Percentiles rank a stretch among this genome's conserved stretches.
These are phyloP conservation scores for Telmatochromis sp. DNA, from an alignment of 2,113 vertebrate species.

Conservation along the genomic window DNA sequence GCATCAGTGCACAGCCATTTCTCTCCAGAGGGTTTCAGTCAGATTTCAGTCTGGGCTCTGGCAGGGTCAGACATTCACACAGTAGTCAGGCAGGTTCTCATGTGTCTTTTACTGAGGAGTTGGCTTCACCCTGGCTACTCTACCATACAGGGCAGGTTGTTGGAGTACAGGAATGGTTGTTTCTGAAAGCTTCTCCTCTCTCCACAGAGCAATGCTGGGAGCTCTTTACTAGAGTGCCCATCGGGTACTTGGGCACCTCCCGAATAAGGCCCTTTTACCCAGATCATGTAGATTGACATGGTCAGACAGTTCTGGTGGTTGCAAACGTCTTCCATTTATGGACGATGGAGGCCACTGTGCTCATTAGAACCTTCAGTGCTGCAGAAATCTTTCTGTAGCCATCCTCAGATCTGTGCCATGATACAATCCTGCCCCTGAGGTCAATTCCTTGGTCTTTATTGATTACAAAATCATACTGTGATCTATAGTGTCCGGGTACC, in stretches of 20 bases:
- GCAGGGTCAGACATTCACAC: not conserved
- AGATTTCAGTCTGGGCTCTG: not conserved
- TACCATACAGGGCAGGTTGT: not conserved
- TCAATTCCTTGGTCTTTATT: not conserved
- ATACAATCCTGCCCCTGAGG: not conserved
- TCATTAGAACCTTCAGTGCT: not conserved
- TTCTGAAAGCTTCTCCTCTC: not conserved
- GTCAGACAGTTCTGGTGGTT: not conserved
- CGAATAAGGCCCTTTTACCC: not conserved
- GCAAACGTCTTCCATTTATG: not conserved
- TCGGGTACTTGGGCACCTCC: not conserved
- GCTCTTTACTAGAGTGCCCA: not conserved
- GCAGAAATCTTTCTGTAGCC: not conserved
- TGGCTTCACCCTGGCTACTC: not conserved
- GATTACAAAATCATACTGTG: not conserved
- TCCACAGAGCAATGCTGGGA: not conserved
- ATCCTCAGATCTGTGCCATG: not conserved
- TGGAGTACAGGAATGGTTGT: not conserved
- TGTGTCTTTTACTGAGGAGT: not conserved
- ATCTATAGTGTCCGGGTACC: not conserved
- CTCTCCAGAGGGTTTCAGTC: not conserved
- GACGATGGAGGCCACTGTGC: not conserved
- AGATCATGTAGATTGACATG: not conserved
- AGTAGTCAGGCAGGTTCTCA: not conserved
- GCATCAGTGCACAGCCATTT: not conserved